These are phyloP conservation scores for Luidia sarsii DNA, from an alignment of 53 echinoderm and acorn worm species.

Conservation along the genomic window DNA sequence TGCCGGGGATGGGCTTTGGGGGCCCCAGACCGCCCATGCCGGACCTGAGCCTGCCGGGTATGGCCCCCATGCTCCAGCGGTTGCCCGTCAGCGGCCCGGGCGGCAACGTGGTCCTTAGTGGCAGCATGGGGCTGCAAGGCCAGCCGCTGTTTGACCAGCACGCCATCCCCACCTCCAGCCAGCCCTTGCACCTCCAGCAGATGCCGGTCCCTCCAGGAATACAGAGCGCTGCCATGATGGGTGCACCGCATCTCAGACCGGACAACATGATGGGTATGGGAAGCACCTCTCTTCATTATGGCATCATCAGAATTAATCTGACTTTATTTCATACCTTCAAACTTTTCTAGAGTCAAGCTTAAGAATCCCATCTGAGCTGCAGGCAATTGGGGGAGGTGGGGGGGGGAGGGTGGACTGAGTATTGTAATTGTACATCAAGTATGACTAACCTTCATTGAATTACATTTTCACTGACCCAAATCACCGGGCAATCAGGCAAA, in stretches of 20 bases:
- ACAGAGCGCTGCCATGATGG: conserved; percentile 10
- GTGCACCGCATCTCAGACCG: conserved; percentile 20
- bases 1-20: not conserved
- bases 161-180: not conserved
- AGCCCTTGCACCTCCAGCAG: not conserved
- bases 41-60: not conserved
- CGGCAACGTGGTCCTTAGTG: no score
- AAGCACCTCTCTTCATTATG: not conserved
- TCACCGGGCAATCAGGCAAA: no score
- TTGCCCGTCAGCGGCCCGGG: not conserved
- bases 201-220: conserved; percentile 1
- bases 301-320: no score
- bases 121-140: not conserved
- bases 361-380: no score
- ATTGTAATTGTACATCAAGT: no score
- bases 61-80: not conserved
- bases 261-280: no score
- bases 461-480: no score
- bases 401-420: no score
- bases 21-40: not conserved
- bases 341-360: no score
- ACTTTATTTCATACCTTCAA: no score
- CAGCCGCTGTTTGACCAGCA: not conserved
- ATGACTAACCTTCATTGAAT: no score
- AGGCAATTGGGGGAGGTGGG: no score